Evolutionary conservation across 1,140 invertebrate species (phyloP).

Genomic region (Micrasema longulum): DNA sequence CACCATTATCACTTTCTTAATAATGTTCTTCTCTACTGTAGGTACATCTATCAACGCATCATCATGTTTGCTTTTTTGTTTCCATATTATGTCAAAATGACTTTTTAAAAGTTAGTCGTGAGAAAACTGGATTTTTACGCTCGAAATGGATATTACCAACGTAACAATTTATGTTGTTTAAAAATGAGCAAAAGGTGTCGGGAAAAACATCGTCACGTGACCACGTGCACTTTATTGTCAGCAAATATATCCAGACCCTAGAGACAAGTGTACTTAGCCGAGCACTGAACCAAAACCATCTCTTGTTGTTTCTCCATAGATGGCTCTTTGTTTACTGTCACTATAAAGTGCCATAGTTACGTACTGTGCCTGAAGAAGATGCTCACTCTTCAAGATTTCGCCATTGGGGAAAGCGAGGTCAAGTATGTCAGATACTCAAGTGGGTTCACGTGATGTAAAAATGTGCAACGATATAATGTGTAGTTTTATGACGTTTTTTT

Average conservation of each 20-base stretch:
- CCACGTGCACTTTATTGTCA: not conserved
- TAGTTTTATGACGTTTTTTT: no score
- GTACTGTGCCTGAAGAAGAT: not conserved
- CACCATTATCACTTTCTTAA: no score
- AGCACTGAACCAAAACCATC: slow-evolving; percentile 25
- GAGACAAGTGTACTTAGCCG: slow-evolving; percentile 2
- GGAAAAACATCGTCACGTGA: no score
- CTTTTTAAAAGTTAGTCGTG: no score
- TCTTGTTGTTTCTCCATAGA: slow-evolving; percentile 23
- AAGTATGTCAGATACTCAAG: not conserved
- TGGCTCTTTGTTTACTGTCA: slow-evolving; percentile 31
- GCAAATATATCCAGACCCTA: not conserved
- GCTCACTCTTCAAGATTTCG: not conserved
- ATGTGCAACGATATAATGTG: no score
- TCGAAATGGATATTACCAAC: no score
- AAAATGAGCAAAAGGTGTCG: not conserved
- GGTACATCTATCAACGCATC: no score
- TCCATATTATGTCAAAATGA: no score
- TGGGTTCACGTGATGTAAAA: no score
- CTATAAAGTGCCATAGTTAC: not conserved
- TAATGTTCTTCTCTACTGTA: no score
- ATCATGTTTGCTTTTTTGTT: no score
- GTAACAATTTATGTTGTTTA: not conserved
- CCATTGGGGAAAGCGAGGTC: slow-evolving; percentile 16
- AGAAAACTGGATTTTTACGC: no score